These are phyloP conservation scores for Acestrorhynchus altus DNA, from an alignment of 2,797 vertebrate genomes.

Conservation along the genomic window DNA sequence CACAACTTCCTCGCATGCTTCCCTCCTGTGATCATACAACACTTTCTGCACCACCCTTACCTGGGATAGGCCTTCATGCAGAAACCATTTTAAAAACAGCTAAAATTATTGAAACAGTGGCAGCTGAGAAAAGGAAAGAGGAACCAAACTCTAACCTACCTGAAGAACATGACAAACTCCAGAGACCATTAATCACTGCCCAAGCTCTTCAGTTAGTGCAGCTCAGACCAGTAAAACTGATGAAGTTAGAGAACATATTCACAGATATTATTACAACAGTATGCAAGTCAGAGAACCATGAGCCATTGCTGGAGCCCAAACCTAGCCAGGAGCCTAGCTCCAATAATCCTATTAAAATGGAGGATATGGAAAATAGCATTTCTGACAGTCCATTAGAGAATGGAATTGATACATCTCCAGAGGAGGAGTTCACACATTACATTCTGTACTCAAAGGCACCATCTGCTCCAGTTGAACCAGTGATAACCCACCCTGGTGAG, in stretches of 20 bases:
- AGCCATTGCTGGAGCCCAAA: constrained; percentile 49
- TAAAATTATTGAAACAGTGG: constrained; percentile 7
- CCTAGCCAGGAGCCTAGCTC: constrained; percentile 57
- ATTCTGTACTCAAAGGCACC: neutral
- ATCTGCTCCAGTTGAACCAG: constrained; percentile 44
- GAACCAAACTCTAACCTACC: constrained; percentile 54
- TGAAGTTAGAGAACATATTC: constrained; percentile 53
- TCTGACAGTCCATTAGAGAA: constrained; percentile 18
- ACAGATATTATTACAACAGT: constrained; percentile 69
- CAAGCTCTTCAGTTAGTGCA: constrained; percentile 85
- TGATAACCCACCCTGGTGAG: constrained; percentile 11
- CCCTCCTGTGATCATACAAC: constrained; percentile 57
- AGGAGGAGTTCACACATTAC: constrained; percentile 52
- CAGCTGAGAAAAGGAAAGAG: constrained; percentile 13
- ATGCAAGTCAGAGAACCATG: constrained; percentile 42
- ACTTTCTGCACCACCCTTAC: constrained; percentile 45
- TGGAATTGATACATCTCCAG: constrained; percentile 51
- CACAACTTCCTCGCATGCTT: constrained; percentile 41
- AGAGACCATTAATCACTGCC: constrained; percentile 83
- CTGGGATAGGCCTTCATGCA: constrained; percentile 38
- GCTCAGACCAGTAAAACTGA: constrained; percentile 81
- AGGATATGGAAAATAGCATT: constrained; percentile 44
- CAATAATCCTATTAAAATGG: constrained; percentile 67
- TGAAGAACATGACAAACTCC: constrained; percentile 58
- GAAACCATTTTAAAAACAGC: constrained; percentile 20